Evolutionary conservation across 2,888 invertebrate species (phyloP), one percentile per base, ranked within the genome.

Genomic region (Agriopis aurantiaria): DNA sequence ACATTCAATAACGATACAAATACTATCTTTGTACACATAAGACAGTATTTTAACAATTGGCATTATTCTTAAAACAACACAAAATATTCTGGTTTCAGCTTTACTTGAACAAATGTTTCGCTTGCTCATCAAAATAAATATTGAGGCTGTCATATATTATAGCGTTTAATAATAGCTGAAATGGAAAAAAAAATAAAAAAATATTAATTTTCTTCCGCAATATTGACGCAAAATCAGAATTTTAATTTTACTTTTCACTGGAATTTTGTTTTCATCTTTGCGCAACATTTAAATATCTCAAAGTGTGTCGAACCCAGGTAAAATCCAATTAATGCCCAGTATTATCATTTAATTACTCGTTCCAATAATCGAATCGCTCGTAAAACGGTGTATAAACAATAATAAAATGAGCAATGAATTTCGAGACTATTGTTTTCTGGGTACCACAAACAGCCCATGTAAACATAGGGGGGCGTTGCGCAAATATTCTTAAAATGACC

Each of bases 351-450:
- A 93, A 93, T 94, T 93, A 92, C 91, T 86, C 85, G 91, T 88
- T 87, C 92, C 93, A 93, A 93, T 94, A 93, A 92, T 93, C 92
- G 93, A 93, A 92, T 91, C 86, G 91, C 87, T 88, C 92, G 89
- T 93, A 93, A 92, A 94, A 92, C 88, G 93, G 90, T 87, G 90
- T 91, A 92, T 91, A 86, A 92, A 94, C 93, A 94, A 92, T 94
- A 94, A 94, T 94, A 93, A 94, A 94, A 94, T 91, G 93, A 91
- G 92, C 93, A 94, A 94, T 93, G 93, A 93, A 93, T 93, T 92
- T 91, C 86, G 90, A 91, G 92, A 93, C 93, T 91, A 94, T 94
- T 94, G 94, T 94, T 93, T 93, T 91, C 92, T 91, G 92, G 92
- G 91, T 88, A 92, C 92, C 91, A 91, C 93, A 93, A 93, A 92